Percentiles rank a stretch among this genome's conserved stretches.
phyloP scores from a whole-genome alignment of 2,797 vertebrate species.

The Myotis findleyi region DNA sequence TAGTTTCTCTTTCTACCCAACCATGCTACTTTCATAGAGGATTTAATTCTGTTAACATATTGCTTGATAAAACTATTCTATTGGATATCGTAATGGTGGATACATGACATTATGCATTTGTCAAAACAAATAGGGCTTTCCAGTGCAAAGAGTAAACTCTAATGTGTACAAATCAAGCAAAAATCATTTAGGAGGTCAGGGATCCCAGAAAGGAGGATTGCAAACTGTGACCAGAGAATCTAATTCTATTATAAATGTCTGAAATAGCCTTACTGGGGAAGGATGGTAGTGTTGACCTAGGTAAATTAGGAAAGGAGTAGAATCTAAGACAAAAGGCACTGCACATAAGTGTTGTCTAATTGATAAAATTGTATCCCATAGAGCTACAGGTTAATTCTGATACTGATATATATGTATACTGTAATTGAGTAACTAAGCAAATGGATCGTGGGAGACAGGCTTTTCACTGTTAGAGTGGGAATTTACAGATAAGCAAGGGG shows the following conservation, averaged over 20 bases:
- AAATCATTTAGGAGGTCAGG: background rate
- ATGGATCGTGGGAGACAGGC: background rate
- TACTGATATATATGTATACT: background rate
- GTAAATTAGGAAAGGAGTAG: constrained; percentile 34
- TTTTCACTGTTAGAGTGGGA: background rate
- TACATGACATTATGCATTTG: background rate
- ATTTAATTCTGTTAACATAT: constrained; percentile 51
- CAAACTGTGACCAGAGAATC: background rate
- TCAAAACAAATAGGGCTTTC: background rate
- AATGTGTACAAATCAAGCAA: background rate
- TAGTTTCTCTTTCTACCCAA: background rate
- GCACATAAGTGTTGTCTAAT: background rate
- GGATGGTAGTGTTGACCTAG: background rate
- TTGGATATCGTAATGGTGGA: background rate
- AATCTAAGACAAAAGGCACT: background rate
- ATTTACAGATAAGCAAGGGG: constrained; percentile 29
- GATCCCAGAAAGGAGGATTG: constrained; percentile 17
- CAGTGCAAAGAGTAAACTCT: constrained; percentile 9
- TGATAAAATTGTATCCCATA: constrained; percentile 14
- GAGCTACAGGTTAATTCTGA: constrained; percentile 5
- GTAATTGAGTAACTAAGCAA: constrained; percentile 31
- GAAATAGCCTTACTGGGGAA: background rate
- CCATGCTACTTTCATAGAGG: background rate
- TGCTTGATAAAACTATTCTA: constrained; percentile 10
- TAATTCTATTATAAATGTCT: background rate